Evolutionary conservation across 2,797 vertebrate genomes (phyloP).

Genomic region (Takifugu ocellatus): DNA sequence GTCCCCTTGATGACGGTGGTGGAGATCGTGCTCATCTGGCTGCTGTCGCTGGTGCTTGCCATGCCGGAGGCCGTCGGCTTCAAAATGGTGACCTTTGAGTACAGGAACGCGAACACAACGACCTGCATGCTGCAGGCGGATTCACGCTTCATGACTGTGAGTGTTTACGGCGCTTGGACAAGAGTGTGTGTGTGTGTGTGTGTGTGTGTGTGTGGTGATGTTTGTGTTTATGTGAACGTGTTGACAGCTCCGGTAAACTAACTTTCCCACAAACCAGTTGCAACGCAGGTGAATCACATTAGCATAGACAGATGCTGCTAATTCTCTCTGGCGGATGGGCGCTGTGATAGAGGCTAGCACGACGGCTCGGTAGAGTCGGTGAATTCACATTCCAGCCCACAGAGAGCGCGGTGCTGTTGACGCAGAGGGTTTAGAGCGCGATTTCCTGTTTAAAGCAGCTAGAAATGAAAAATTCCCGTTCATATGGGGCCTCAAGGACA

Average conservation of each 20-base stretch:
- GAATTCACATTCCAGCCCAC: no score
- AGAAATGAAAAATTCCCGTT: no score
- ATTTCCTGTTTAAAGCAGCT: constrained; percentile 44
- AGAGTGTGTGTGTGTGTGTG: background rate
- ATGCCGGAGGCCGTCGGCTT: constrained; percentile 92
- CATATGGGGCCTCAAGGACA: background rate
- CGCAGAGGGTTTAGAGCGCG: background rate
- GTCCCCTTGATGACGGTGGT: constrained; percentile 85
- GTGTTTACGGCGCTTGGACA: constrained; percentile 6
- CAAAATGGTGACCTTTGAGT: constrained; percentile 78
- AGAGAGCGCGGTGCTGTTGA: no score
- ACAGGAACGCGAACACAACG: constrained; percentile 69
- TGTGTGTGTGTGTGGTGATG: background rate
- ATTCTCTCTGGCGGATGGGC: background rate
- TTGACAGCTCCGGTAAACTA: background rate
- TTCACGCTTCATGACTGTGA: constrained; percentile 76
- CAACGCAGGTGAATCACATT: background rate
- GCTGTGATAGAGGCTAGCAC: background rate
- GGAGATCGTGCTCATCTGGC: constrained; percentile 89
- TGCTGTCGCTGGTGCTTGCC: constrained; percentile 84
- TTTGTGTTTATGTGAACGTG: constrained; percentile 4
- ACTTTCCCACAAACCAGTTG: background rate
- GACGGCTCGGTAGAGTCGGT: no score
- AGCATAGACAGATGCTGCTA: background rate
- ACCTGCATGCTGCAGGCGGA: constrained; percentile 86